Evolutionary conservation across 1,140 invertebrate species (phyloP).

Genomic region (Liolophura sinensis): DNA sequence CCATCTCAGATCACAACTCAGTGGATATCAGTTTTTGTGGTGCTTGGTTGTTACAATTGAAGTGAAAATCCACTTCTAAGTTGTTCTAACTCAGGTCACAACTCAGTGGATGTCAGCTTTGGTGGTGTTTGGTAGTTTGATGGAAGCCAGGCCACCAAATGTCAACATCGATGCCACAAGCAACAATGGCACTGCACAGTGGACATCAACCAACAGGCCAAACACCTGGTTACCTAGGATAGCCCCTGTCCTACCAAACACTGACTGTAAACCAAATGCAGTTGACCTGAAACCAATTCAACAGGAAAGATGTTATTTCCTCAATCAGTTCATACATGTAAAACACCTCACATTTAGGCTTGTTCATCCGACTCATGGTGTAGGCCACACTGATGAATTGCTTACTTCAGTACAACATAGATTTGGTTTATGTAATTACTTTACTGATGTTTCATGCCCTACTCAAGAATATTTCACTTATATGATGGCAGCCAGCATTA

Average conservation of each 20-base stretch:
- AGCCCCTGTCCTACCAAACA: slow-evolving; percentile 58
- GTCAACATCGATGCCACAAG: slow-evolving; percentile 56
- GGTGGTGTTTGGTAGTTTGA: slow-evolving; percentile 59
- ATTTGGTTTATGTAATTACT: too few relatives aligned
- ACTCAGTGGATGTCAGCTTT: slow-evolving; percentile 43
- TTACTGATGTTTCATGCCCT: too few relatives aligned
- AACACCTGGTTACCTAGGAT: slow-evolving; percentile 61
- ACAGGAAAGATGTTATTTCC: neutral
- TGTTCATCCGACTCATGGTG: too few relatives aligned
- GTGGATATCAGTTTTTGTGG: slow-evolving; percentile 46
- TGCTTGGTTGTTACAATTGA: slow-evolving; percentile 60
- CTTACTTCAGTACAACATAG: too few relatives aligned
- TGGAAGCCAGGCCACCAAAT: slow-evolving; percentile 56
- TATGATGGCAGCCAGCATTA: too few relatives aligned
- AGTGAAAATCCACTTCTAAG: too few relatives aligned
- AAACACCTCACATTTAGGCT: too few relatives aligned
- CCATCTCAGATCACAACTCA: too few relatives aligned
- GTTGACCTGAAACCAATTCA: slow-evolving; percentile 58
- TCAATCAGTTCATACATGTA: neutral
- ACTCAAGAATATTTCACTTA: too few relatives aligned
- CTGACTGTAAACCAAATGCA: slow-evolving; percentile 59
- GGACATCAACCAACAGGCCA: slow-evolving; percentile 56
- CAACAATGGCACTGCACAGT: slow-evolving; percentile 61
- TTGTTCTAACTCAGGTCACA: too few relatives aligned
- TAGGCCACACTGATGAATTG: too few relatives aligned